Conservation (phyloP, 2,797 vertebrate species). For the Rhinatrema bivittatum region DNA sequence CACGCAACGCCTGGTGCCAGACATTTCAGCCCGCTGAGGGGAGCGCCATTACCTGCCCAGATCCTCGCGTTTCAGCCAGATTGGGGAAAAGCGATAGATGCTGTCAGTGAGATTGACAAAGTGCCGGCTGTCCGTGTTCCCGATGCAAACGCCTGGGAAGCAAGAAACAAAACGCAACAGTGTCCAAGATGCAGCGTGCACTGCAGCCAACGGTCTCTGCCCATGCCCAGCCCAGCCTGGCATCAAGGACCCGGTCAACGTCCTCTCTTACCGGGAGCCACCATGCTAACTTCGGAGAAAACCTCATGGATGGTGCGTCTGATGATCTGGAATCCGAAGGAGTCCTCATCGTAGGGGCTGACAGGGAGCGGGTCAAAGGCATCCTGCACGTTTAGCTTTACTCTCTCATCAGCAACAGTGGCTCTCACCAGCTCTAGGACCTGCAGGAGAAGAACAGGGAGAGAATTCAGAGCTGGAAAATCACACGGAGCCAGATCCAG, state of each 20-base stretch:
- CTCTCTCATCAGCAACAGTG: conserved; percentile 72
- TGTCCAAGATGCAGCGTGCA: too few relatives aligned
- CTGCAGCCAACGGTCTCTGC: too few relatives aligned
- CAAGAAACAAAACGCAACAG: too few relatives aligned
- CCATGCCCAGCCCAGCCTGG: too few relatives aligned
- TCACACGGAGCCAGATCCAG: too few relatives aligned
- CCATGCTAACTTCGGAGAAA: conserved; percentile 68
- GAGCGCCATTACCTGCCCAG: conserved; percentile 64
- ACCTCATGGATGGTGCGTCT: conserved; percentile 72
- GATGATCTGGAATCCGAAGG: conserved; percentile 79
- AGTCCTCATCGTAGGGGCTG: conserved; percentile 69
- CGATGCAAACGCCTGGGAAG: conserved; percentile 73
- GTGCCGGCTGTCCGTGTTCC: conserved; percentile 86
- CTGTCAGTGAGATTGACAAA: conserved; percentile 66
- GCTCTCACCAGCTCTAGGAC: conserved; percentile 63
- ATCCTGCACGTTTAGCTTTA: conserved; percentile 65
- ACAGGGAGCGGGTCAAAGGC: conserved; percentile 78
- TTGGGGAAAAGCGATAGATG: conserved; percentile 77
- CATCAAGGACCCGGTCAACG: too few relatives aligned
- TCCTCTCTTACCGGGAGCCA: conserved; percentile 76
- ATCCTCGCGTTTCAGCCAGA: conserved; percentile 61
- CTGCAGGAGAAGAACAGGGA: too few relatives aligned
- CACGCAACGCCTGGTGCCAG: background rate
- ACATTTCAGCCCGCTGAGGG: background rate
- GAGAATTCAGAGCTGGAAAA: too few relatives aligned